phyloP scores from a whole-genome alignment of 2,113 vertebrate genomes.

The Mandrillus leucophaeus region DNA sequence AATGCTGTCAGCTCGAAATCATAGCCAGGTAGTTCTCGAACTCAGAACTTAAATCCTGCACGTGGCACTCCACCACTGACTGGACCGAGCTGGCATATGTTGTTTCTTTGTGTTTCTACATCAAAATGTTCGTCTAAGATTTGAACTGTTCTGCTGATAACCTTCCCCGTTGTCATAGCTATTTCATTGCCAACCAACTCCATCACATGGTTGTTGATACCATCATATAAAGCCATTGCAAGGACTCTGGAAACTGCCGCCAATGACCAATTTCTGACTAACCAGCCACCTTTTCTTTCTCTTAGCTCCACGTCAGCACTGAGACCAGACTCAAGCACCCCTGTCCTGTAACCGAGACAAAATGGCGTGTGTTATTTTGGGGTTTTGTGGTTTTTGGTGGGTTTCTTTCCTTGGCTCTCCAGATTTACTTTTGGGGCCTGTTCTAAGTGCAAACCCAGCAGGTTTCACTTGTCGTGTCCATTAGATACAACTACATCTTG shows the following conservation, averaged over 20 bases:
- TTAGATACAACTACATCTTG: conserved; percentile 67
- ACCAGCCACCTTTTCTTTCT: conserved; percentile 78
- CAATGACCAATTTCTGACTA: conserved; percentile 63
- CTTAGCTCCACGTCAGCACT: conserved; percentile 77
- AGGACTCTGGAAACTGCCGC: conserved; percentile 72
- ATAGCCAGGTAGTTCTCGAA: conserved; percentile 77
- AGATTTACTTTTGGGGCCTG: conserved; percentile 80
- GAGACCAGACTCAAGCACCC: conserved; percentile 80
- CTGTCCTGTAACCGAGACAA: conserved; percentile 78
- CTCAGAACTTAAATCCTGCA: conserved; percentile 61
- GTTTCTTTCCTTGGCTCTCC: conserved; percentile 78
- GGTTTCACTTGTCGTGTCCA: conserved; percentile 79
- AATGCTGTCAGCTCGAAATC: conserved; percentile 80
- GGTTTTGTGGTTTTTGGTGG: conserved; percentile 72
- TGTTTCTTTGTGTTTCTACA: conserved; percentile 56
- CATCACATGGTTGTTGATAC: conserved; percentile 38
- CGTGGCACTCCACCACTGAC: conserved; percentile 6
- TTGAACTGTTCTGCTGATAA: conserved; percentile 33
- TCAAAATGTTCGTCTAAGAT: conserved; percentile 43
- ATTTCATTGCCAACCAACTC: conserved; percentile 48
- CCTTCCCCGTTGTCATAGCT: conserved; percentile 37
- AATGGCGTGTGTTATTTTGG: conserved; percentile 80
- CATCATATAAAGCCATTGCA: conserved; percentile 70
- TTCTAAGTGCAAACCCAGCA: conserved; percentile 79
- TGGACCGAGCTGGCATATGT: conserved; percentile 46